Percentiles rank a stretch among this genome's conserved stretches.
Conservation (phyloP, 2,113 vertebrate genomes). For the Marcusenius ussheri region DNA sequence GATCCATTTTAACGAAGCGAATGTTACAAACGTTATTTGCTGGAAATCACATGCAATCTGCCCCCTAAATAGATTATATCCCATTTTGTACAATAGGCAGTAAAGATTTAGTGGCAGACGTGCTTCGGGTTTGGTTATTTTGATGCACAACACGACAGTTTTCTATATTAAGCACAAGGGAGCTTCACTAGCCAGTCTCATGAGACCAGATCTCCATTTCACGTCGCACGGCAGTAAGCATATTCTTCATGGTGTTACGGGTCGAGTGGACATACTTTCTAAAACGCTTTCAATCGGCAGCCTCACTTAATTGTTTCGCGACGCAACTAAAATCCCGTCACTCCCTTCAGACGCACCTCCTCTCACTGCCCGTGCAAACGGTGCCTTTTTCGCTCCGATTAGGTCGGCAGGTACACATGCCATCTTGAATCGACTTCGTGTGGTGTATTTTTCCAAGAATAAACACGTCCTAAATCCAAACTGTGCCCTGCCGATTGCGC, state of each 20-base stretch:
- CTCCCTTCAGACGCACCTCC: neutral
- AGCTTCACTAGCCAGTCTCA: neutral
- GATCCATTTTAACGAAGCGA: neutral
- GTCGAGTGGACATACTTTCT: neutral
- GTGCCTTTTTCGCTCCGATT: neutral
- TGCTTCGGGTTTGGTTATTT: neutral
- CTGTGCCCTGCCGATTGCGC: neutral
- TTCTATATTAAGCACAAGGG: neutral
- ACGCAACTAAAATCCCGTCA: neutral
- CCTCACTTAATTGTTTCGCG: neutral
- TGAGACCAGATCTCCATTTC: neutral
- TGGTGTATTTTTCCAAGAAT: neutral
- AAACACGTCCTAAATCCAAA: neutral
- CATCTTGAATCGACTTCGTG: neutral
- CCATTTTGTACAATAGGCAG: neutral
- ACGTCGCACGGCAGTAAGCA: neutral
- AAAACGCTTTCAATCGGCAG: neutral
- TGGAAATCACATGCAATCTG: neutral
- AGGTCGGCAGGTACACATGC: neutral
- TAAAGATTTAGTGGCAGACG: neutral
- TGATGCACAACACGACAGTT: neutral
- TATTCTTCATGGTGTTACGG: neutral
- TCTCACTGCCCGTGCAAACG: neutral
- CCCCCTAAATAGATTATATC: neutral
- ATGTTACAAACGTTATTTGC: neutral